A percentile compares a stretch with the other conserved stretches of the same genome.
Conservation (phyloP, 2,888 invertebrate species). For the Plagiodera versicolora region DNA sequence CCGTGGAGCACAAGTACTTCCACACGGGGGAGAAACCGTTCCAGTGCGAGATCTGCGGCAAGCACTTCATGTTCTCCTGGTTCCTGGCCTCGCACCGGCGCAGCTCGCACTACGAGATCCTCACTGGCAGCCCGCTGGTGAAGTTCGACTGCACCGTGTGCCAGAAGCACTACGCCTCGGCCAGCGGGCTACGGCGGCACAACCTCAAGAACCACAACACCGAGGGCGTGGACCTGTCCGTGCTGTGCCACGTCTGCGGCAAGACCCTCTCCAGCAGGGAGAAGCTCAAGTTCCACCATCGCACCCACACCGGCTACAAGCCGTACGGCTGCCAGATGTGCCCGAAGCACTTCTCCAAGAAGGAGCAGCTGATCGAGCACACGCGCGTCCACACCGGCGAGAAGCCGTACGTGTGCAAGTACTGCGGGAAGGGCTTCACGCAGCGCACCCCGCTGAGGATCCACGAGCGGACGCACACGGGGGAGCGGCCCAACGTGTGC, state of each 20-base stretch:
- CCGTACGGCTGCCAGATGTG: slow-evolving; percentile 53
- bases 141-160: slow-evolving; percentile 58
- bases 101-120: slow-evolving; percentile 56
- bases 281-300: slow-evolving; percentile 49
- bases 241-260: slow-evolving; percentile 53
- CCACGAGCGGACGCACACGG: slow-evolving; percentile 64
- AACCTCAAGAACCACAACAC: slow-evolving; percentile 47
- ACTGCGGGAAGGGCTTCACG: slow-evolving; percentile 51
- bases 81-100: slow-evolving; percentile 57
- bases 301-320: slow-evolving; percentile 54
- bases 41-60: slow-evolving; percentile 59
- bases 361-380: slow-evolving; percentile 52
- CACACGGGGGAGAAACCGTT: slow-evolving; percentile 55
- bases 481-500: slow-evolving; percentile 61
- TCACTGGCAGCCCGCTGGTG: slow-evolving; percentile 45
- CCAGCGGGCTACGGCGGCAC: slow-evolving; percentile 52
- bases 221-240: slow-evolving; percentile 54
- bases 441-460: slow-evolving; percentile 63
- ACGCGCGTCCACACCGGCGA: slow-evolving; percentile 44
- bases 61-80: slow-evolving; percentile 57
- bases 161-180: slow-evolving; percentile 52
- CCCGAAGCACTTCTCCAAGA: slow-evolving; percentile 58
- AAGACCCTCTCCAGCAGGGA: slow-evolving; percentile 50
- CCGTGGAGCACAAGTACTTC: slow-evolving; percentile 46
- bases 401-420: slow-evolving; percentile 52